These are phyloP conservation scores for Flabesymbios commensalis DNA, from an alignment of 2,888 invertebrate genomes.

Conservation along the genomic window DNA sequence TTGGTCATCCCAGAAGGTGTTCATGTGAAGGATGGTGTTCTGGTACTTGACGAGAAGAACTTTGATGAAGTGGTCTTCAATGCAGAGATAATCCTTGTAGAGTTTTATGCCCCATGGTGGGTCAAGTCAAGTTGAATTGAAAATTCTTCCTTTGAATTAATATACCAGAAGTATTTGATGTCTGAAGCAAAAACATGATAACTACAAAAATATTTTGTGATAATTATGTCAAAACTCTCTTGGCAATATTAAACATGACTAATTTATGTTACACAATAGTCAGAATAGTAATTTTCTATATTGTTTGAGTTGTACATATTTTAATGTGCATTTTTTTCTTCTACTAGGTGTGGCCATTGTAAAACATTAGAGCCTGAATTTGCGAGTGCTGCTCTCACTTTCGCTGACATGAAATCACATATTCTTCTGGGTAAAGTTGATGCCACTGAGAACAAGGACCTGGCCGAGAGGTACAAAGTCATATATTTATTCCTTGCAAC, in stretches of 20 bases:
- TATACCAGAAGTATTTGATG: background rate
- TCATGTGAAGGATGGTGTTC: slow-evolving; percentile 60
- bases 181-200: too few species aligned
- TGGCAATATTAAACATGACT: background rate
- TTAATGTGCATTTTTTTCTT: background rate
- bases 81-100: slow-evolving; percentile 62
- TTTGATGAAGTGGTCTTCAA: slow-evolving; percentile 63
- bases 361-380: slow-evolving; percentile 65
- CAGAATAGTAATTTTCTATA: background rate
- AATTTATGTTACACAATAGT: background rate
- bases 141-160: background rate
- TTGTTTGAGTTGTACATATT: background rate
- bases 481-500: too few species aligned
- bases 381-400: slow-evolving; percentile 63
- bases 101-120: slow-evolving; percentile 61
- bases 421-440: slow-evolving; percentile 65
- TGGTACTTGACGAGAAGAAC: slow-evolving; percentile 62
- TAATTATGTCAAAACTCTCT: background rate
- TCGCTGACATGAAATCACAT: slow-evolving; percentile 57
- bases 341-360: slow-evolving; percentile 65
- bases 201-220: background rate
- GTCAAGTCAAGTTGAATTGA: background rate
- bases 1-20: too few species aligned
- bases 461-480: slow-evolving; percentile 61
- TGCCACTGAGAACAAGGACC: slow-evolving; percentile 63